Conservation (phyloP, 2,797 vertebrate genomes). For the Labroides dimidiatus region DNA sequence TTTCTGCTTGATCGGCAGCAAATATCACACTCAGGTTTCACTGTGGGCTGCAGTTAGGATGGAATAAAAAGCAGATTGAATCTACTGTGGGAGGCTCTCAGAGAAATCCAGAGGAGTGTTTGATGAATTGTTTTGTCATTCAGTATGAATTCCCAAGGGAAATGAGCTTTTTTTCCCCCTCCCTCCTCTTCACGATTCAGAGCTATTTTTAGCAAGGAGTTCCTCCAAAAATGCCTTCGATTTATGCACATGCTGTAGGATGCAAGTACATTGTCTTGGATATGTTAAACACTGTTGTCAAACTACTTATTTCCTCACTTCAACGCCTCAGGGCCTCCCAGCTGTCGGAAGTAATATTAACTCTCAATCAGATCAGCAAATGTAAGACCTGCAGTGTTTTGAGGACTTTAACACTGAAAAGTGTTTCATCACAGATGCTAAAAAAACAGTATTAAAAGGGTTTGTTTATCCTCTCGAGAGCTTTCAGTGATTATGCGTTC, state of each 20-base stretch:
- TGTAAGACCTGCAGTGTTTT: background rate
- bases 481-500: background rate
- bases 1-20: slow-evolving; percentile 52
- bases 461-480: background rate
- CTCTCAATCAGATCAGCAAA: slow-evolving; percentile 5
- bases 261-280: slow-evolving; percentile 9
- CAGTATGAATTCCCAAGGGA: slow-evolving; percentile 38
- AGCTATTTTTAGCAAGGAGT: slow-evolving; percentile 61
- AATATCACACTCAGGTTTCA: slow-evolving; percentile 9
- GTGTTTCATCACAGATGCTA: background rate
- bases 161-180: slow-evolving; percentile 18
- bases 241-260: slow-evolving; percentile 9
- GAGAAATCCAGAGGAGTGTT: slow-evolving; percentile 24
- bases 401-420: background rate
- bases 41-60: background rate
- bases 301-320: background rate
- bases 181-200: slow-evolving; percentile 7
- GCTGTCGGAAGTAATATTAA: background rate
- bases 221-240: slow-evolving; percentile 43
- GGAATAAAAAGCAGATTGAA: slow-evolving; percentile 6
- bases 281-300: slow-evolving; percentile 2
- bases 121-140: slow-evolving; percentile 68
- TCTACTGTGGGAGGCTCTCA: slow-evolving; percentile 25
- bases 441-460: background rate
- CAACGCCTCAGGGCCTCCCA: background rate